phyloP scores from a whole-genome alignment of 1,140 invertebrate species.

The Hyles euphorbiae region DNA sequence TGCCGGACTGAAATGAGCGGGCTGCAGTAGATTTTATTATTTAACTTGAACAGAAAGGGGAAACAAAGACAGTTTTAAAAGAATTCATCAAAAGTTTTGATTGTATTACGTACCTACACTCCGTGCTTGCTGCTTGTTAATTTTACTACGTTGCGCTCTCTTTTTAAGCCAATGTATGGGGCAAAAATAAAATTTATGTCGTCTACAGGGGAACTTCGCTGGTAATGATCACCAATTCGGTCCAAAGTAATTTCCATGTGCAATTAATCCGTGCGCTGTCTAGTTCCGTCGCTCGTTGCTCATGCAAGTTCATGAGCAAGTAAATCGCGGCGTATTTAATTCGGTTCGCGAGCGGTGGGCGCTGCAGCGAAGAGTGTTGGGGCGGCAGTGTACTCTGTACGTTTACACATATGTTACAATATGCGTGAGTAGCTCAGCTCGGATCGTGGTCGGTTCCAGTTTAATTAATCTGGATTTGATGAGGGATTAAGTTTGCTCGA shows the following conservation, averaged over 20 bases:
- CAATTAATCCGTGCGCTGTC: too few relatives aligned
- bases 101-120: slow-evolving; percentile 52
- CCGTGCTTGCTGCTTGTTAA: slow-evolving; percentile 52
- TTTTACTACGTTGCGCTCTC: slow-evolving; percentile 34
- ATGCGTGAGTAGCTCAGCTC: slow-evolving; percentile 34
- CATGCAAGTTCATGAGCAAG: too few relatives aligned
- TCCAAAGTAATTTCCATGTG: too few relatives aligned
- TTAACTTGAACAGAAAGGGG: slow-evolving; percentile 52
- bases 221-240: too few relatives aligned
- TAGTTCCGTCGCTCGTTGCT: too few relatives aligned
- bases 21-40: slow-evolving; percentile 53
- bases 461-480: slow-evolving; percentile 74
- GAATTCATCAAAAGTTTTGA: slow-evolving; percentile 72
- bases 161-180: slow-evolving; percentile 2
- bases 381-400: neutral
- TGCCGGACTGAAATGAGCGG: slow-evolving; percentile 10
- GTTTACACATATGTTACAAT: slow-evolving; percentile 28
- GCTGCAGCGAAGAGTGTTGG: neutral
- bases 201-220: neutral
- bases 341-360: too few relatives aligned
- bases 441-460: slow-evolving; percentile 55
- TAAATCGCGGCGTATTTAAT: too few relatives aligned
- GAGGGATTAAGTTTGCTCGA: slow-evolving; percentile 65
- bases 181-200: neutral
- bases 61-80: slow-evolving; percentile 59